Percentiles rank a stretch among this genome's conserved stretches.
phyloP scores from a whole-genome alignment of 2,113 vertebrate genomes.

The Semnornis frantzii region DNA sequence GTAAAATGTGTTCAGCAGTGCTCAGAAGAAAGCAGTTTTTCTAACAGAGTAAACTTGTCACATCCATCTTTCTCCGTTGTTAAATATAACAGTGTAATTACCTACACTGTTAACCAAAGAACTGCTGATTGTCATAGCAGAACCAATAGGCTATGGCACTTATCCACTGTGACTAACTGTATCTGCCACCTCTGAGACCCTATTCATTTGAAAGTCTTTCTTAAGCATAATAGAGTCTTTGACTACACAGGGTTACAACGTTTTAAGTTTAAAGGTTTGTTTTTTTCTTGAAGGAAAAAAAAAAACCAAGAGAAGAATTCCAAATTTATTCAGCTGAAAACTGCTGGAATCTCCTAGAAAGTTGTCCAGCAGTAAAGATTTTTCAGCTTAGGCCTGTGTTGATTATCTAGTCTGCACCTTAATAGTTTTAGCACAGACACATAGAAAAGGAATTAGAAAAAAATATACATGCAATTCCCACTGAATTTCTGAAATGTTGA shows the following conservation, averaged over 20 bases:
- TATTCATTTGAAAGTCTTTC: not conserved
- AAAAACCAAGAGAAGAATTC: not conserved
- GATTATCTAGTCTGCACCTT: not conserved
- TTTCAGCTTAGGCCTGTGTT: not conserved
- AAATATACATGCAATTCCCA: not conserved
- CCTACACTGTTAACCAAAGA: not conserved
- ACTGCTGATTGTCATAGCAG: slow-evolving; percentile 10
- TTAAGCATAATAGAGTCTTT: not conserved
- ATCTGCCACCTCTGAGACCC: not conserved
- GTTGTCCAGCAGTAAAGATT: not conserved
- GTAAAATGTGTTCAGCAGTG: not conserved
- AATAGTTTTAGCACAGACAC: not conserved
- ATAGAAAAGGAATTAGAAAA: not conserved
- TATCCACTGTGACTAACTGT: slow-evolving; percentile 44
- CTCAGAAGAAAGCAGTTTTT: not conserved
- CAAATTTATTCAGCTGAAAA: not conserved
- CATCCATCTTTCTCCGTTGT: not conserved
- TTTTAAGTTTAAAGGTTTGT: not conserved
- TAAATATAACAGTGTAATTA: not conserved
- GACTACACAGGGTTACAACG: not conserved
- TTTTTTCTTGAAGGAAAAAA: not conserved
- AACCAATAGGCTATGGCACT: slow-evolving; percentile 25
- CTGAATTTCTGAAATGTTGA: not conserved
- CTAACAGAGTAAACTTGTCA: not conserved
- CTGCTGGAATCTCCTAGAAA: not conserved